A percentile compares a stretch with the other conserved stretches of the same genome.
Evolutionary conservation across 2,888 invertebrate genomes (phyloP).

Genomic region (Omphaloscelis lunosa): DNA sequence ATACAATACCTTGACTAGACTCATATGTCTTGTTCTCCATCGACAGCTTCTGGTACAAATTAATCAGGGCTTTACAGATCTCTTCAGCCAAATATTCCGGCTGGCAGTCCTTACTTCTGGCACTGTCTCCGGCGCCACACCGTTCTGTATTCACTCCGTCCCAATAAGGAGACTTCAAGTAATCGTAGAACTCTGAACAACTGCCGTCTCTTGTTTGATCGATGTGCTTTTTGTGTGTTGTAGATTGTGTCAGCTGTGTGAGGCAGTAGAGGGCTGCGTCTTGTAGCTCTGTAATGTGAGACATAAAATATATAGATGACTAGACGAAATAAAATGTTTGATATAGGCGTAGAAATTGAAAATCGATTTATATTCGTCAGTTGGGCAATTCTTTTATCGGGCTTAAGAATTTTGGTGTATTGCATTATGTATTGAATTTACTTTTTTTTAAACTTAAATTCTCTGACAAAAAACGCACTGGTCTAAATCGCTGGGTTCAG

Average conservation of each 20-base stretch:
- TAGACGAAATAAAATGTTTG: background rate
- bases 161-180: constrained; percentile 75
- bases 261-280: constrained; percentile 81
- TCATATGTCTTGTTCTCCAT: constrained; percentile 75
- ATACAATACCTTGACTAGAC: constrained; percentile 76
- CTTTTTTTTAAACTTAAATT: background rate
- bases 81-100: constrained; percentile 85
- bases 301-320: background rate
- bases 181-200: constrained; percentile 77
- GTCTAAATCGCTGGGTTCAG: background rate
- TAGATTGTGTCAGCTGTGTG: constrained; percentile 79
- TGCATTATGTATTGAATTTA: background rate
- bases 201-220: constrained; percentile 75
- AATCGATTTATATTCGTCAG: background rate
- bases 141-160: constrained; percentile 53
- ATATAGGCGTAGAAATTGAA: background rate
- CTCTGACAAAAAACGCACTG: too few relatives aligned
- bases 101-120: constrained; percentile 75
- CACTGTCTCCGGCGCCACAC: constrained; percentile 71
- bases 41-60: constrained; percentile 76
- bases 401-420: background rate
- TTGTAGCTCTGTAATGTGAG: constrained; percentile 79
- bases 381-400: background rate
- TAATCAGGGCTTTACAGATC: constrained; percentile 79
- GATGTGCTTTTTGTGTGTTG: constrained; percentile 71